A percentile compares a stretch with the other conserved stretches of the same genome.
Conservation (phyloP, 2,113 vertebrate genomes). For the Notiomystis cincta region DNA sequence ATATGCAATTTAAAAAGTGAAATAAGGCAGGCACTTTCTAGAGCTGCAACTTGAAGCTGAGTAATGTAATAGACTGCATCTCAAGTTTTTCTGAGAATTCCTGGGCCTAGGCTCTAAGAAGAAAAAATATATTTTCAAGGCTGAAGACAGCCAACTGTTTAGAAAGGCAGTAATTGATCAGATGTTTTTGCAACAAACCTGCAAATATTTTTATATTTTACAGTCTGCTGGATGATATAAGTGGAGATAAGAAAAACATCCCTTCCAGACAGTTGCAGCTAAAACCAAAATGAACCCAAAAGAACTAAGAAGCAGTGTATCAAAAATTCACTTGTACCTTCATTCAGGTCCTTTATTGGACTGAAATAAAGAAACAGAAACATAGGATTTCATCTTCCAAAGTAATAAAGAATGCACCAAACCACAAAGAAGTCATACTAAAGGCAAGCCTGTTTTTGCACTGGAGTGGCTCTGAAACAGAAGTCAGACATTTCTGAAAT, state of each 20-base stretch:
- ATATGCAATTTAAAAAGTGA: neutral
- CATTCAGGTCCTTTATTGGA: neutral
- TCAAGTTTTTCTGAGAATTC: neutral
- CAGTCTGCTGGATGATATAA: conserved; percentile 41
- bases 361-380: neutral
- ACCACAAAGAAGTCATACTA: neutral
- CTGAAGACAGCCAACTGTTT: conserved; percentile 17
- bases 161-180: conserved; percentile 33
- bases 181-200: conserved; percentile 21
- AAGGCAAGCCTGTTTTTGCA: neutral
- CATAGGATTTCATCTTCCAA: neutral
- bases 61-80: neutral
- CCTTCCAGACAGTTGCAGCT: neutral
- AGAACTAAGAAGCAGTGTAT: neutral
- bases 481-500: neutral
- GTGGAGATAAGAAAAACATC: neutral
- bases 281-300: conserved; percentile 2
- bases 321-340: conserved; percentile 6
- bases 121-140: neutral
- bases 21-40: neutral
- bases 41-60: neutral
- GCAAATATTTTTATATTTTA: conserved; percentile 47
- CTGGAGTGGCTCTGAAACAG: neutral
- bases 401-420: neutral
- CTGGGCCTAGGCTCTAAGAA: neutral